These are phyloP conservation scores for Oryzias dopingdopingensis DNA, from an alignment of 2,797 vertebrate genomes.

Conservation along the genomic window DNA sequence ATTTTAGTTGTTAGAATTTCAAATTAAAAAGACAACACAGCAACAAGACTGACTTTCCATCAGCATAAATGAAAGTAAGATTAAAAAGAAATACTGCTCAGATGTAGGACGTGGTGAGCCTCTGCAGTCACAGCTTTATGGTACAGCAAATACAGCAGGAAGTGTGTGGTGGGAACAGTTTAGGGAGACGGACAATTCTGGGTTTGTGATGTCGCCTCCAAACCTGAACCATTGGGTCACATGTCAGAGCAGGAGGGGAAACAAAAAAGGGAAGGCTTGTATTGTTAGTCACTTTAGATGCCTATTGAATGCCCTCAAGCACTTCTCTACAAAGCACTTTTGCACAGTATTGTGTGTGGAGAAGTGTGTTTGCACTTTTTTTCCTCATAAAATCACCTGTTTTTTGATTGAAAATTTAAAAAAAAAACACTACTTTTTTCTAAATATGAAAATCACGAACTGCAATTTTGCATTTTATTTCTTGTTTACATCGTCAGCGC, in stretches of 20 bases:
- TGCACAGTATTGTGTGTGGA: conserved; percentile 15
- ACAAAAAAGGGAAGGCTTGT: no score
- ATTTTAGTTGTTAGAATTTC: no score
- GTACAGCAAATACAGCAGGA: neutral
- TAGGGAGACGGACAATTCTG: neutral
- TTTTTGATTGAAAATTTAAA: conserved; percentile 23
- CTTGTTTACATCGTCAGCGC: conserved; percentile 53
- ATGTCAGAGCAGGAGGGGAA: neutral
- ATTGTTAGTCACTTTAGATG: no score
- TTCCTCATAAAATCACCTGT: conserved; percentile 27
- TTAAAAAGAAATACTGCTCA: no score
- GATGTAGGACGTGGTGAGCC: no score
- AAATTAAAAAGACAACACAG: no score
- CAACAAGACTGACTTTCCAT: no score
- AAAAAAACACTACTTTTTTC: conserved; percentile 46
- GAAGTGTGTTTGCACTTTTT: conserved; percentile 39
- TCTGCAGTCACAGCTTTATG: neutral
- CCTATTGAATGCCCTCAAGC: no score
- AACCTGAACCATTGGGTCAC: neutral
- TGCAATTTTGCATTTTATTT: conserved; percentile 39
- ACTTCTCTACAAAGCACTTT: conserved; percentile 3
- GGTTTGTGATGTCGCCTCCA: neutral
- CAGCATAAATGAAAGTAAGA: no score
- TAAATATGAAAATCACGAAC: conserved; percentile 19
- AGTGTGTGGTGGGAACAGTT: no score